Evolutionary conservation across 2,797 vertebrate species (phyloP).

Genomic region (Dendrocincla tyrannina): DNA sequence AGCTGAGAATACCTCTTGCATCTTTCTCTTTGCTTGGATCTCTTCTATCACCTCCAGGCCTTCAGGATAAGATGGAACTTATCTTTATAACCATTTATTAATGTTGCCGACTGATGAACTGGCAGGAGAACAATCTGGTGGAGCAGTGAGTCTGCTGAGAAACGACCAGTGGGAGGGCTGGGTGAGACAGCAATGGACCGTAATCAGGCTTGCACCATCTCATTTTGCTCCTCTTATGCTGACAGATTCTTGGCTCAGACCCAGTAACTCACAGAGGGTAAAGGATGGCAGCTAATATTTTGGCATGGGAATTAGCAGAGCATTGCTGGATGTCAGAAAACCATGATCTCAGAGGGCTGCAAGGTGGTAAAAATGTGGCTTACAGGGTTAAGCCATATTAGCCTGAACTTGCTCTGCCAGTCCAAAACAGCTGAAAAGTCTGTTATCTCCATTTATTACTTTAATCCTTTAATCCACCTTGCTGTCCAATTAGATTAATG

Average conservation of each 20-base stretch:
- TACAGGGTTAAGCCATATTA: slow-evolving; percentile 16
- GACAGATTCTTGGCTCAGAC: slow-evolving; percentile 57
- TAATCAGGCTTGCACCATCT: slow-evolving; percentile 38
- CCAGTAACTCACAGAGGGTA: slow-evolving; percentile 1
- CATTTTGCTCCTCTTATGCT: slow-evolving; percentile 25
- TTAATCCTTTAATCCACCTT: slow-evolving; percentile 66
- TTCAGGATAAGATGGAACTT: slow-evolving; percentile 21
- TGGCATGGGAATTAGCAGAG: slow-evolving; percentile 42
- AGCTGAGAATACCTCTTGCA: not conserved
- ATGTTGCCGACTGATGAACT: slow-evolving; percentile 30
- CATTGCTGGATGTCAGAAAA: slow-evolving; percentile 10
- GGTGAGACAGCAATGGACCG: slow-evolving; percentile 38
- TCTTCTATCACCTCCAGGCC: slow-evolving; percentile 20
- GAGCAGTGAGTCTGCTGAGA: slow-evolving; percentile 35
- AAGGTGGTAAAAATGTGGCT: slow-evolving; percentile 42
- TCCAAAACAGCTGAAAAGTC: slow-evolving; percentile 20
- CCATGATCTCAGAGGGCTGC: not conserved
- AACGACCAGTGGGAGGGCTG: slow-evolving; percentile 28
- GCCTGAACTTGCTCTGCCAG: not conserved
- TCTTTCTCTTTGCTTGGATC: slow-evolving; percentile 3
- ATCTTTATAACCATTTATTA: slow-evolving; percentile 60
- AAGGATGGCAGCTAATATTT: slow-evolving; percentile 52
- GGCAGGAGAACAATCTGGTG: not conserved
- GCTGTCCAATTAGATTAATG: slow-evolving; percentile 63
- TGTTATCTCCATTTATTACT: slow-evolving; percentile 53